phyloP scores from a whole-genome alignment of 2,797 vertebrate species.

The Acomys russatus region DNA sequence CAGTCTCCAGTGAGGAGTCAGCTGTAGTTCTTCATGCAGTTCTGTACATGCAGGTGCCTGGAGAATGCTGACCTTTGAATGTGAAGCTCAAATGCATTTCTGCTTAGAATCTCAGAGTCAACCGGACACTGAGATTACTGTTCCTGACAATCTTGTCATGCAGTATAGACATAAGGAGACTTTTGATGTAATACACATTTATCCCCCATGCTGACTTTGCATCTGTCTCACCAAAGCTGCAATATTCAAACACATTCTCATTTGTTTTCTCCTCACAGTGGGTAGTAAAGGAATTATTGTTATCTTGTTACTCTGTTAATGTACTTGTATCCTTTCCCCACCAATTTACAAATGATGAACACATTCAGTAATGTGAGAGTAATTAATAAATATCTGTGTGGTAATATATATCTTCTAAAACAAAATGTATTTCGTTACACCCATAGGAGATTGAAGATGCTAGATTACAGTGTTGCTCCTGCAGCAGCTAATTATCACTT shows the following conservation, averaged over 20 bases:
- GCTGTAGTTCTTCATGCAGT: background rate
- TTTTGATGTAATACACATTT: background rate
- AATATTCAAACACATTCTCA: background rate
- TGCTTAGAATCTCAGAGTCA: background rate
- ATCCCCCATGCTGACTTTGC: background rate
- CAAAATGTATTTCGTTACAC: background rate
- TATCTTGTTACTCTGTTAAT: background rate
- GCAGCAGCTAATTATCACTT: background rate
- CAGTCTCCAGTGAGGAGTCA: background rate
- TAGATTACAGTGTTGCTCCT: background rate
- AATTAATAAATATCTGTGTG: background rate
- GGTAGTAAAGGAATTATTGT: background rate
- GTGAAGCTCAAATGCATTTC: background rate
- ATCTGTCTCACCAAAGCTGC: background rate
- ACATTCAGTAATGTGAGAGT: background rate
- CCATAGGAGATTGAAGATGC: background rate
- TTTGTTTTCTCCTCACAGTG: background rate
- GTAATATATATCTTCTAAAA: background rate
- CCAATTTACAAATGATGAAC: background rate
- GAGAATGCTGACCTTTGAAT: background rate
- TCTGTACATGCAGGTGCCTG: background rate
- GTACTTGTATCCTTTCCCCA: background rate
- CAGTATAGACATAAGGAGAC: background rate
- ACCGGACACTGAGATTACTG: background rate
- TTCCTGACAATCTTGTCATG: background rate